These are phyloP conservation scores for Rhagonycha fulva DNA, from an alignment of 2,888 invertebrate species.

Conservation along the genomic window DNA sequence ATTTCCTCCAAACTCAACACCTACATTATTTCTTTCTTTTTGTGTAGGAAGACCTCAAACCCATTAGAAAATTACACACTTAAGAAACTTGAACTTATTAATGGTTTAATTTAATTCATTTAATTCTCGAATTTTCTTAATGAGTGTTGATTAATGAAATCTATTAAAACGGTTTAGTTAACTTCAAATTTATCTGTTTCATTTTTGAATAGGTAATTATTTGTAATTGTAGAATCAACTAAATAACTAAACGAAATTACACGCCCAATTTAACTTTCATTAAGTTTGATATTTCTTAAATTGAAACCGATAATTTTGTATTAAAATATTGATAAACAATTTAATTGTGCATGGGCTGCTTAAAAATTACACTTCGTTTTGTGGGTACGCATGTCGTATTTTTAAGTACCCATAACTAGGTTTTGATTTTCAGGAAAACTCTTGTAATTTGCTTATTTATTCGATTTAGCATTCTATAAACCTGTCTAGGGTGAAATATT, in stretches of 20 bases:
- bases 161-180: background rate
- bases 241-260: background rate
- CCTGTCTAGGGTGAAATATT: background rate
- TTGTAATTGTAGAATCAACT: background rate
- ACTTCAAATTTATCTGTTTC: background rate
- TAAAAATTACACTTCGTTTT: too few relatives aligned
- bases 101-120: background rate
- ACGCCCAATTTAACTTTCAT: background rate
- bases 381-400: too few relatives aligned
- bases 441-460: too few relatives aligned
- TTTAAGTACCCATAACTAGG: too few relatives aligned
- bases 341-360: too few relatives aligned
- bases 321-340: background rate
- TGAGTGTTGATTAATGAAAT: background rate
- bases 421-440: too few relatives aligned
- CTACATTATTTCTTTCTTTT: background rate
- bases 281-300: background rate
- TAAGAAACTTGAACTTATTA: background rate
- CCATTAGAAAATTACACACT: background rate
- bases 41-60: background rate
- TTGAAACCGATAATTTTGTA: background rate
- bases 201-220: background rate
- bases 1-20: background rate
- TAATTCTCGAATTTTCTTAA: background rate
- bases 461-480: background rate